Evolutionary conservation across 2,113 vertebrate species (phyloP).

Genomic region (Struthio camelus): DNA sequence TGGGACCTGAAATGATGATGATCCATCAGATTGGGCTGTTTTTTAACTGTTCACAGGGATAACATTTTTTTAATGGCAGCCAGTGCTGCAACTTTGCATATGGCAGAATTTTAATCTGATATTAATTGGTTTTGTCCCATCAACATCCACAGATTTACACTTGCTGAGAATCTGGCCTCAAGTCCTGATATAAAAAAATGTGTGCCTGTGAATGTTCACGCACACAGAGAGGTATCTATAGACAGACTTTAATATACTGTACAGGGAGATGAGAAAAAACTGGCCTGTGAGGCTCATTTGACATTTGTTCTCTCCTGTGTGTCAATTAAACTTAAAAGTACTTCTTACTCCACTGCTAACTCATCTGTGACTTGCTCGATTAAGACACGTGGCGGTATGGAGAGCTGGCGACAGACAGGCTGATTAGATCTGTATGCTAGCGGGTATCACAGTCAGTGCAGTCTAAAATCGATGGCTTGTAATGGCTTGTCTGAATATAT

Average conservation of each 20-base stretch:
- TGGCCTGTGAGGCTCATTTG: background rate
- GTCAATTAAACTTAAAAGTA: background rate
- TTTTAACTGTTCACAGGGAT: background rate
- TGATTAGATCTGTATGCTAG: background rate
- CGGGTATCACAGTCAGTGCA: background rate
- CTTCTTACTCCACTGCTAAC: background rate
- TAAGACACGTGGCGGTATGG: background rate
- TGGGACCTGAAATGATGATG: background rate
- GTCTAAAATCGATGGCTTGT: background rate
- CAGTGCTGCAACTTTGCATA: background rate
- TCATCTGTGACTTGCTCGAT: background rate
- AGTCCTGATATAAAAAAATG: background rate
- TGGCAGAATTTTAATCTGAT: background rate
- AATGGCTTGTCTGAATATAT: too few species aligned
- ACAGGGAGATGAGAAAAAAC: background rate
- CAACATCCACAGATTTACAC: background rate
- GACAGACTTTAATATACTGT: background rate
- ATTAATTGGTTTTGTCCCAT: slow-evolving; percentile 18
- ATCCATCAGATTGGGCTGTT: background rate
- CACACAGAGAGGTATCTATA: background rate
- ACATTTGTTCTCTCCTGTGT: background rate
- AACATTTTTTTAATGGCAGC: slow-evolving; percentile 16
- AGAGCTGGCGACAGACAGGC: background rate
- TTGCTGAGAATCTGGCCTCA: background rate
- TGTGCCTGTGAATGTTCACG: background rate